phyloP scores from a whole-genome alignment of 2,113 vertebrate genomes.

The Pachyramphus minor region DNA sequence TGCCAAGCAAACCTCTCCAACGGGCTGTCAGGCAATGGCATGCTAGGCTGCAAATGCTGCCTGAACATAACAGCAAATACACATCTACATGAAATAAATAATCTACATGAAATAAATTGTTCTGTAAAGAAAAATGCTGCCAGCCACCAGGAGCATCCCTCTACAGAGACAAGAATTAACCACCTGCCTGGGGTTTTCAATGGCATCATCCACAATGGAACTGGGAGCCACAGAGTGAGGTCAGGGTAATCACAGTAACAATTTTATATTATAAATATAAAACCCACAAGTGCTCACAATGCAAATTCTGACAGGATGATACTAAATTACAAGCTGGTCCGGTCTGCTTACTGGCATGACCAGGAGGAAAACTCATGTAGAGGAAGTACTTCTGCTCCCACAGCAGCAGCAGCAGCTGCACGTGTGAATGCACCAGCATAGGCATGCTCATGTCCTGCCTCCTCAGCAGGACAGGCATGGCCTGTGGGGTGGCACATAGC shows the following conservation, averaged over 20 bases:
- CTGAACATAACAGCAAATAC: neutral
- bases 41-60: neutral
- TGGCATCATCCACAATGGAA: neutral
- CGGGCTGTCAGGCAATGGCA: neutral
- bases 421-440: rapidly evolving
- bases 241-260: neutral
- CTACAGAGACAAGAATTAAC: slow-evolving; percentile 41
- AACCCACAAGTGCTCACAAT: neutral
- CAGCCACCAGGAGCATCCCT: neutral
- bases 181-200: slow-evolving; percentile 9
- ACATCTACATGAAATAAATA: neutral
- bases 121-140: neutral
- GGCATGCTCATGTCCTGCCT: neutral
- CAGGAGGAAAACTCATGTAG: neutral
- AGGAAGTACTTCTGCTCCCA: neutral
- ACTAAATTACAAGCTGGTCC: neutral
- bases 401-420: neutral
- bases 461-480: rapidly evolving
- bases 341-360: neutral
- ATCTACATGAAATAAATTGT: neutral
- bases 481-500: rapidly evolving
- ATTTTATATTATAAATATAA: neutral
- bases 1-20: neutral
- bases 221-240: neutral
- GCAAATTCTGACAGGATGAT: slow-evolving; percentile 4